Evolutionary conservation across 1,140 invertebrate species (phyloP).

Genomic region (Lasioglossum baleicum): DNA sequence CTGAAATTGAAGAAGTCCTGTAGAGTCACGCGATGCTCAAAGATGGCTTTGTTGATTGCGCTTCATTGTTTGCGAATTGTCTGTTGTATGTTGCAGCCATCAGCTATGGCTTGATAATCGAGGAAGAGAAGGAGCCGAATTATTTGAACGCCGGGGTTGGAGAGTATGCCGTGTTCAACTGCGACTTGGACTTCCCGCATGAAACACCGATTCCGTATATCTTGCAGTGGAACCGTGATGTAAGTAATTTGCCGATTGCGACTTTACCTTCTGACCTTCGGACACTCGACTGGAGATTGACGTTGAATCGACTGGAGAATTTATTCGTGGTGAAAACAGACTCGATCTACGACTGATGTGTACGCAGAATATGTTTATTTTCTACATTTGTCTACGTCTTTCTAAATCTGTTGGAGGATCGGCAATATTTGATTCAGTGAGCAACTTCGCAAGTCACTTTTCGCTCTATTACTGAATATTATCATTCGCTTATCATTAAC

Average conservation of each 20-base stretch:
- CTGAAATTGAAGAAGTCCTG: constrained; percentile 44
- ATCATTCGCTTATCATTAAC: no score
- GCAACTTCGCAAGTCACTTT: no score
- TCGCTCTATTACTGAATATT: no score
- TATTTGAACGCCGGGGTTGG: constrained; percentile 90
- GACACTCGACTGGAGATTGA: no score
- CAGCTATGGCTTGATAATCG: constrained; percentile 73
- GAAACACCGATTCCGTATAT: constrained; percentile 92
- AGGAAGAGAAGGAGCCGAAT: constrained; percentile 82
- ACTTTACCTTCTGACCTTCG: no score
- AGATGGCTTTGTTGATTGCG: background rate
- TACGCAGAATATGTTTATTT: no score
- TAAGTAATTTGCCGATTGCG: constrained; percentile 79
- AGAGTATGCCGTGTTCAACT: constrained; percentile 92
- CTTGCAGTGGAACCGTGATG: constrained; percentile 94
- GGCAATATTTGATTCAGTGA: no score
- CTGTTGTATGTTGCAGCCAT: constrained; percentile 67
- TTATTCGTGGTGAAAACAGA: no score
- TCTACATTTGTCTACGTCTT: no score
- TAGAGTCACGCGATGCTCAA: constrained; percentile 36
- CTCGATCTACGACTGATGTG: no score
- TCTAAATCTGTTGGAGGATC: no score
- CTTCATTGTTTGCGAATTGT: background rate
- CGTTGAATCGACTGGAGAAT: no score
- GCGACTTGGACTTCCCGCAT: constrained; percentile 94